Percentiles rank a stretch among this genome's conserved stretches.
Conservation (phyloP, 2,888 invertebrate genomes). For the Carcina quercana region DNA sequence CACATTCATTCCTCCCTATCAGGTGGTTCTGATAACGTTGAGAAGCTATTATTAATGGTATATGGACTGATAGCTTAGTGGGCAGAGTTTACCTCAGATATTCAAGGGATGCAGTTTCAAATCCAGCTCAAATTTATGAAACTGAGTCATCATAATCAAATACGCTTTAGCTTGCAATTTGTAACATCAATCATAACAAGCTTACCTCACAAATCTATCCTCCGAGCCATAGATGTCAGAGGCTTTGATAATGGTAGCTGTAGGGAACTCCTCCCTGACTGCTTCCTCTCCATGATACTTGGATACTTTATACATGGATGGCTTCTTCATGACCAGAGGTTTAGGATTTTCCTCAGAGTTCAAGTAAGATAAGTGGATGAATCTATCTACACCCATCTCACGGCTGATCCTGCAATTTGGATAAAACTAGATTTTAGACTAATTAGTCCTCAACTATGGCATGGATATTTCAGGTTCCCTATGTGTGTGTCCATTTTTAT, state of each 20-base stretch:
- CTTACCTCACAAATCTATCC: conserved; percentile 86
- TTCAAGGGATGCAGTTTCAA: no score
- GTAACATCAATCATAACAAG: no score
- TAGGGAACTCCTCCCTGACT: conserved; percentile 95
- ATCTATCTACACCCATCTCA: conserved; percentile 89
- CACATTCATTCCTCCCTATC: no score
- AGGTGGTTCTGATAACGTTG: no score
- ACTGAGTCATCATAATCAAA: no score
- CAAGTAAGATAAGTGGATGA: conserved; percentile 93
- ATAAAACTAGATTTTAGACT: conserved; percentile 3
- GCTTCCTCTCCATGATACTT: conserved; percentile 92
- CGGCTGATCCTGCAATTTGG: conserved; percentile 69
- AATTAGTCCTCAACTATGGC: neutral
- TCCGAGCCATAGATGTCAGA: conserved; percentile 92
- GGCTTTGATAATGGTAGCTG: conserved; percentile 95
- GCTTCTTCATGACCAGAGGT: conserved; percentile 78
- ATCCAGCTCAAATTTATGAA: no score
- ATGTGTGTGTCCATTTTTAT: no score
- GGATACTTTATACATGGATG: conserved; percentile 83
- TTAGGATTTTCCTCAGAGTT: conserved; percentile 84
- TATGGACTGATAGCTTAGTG: no score
- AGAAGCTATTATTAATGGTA: no score
- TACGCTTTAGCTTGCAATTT: no score
- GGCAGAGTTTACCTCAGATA: no score
- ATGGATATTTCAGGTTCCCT: no score